Evolutionary conservation across 2,888 invertebrate species (phyloP), one percentile per base, ranked within the genome.

Genomic region (Zhuqinia jingwanae): DNA sequence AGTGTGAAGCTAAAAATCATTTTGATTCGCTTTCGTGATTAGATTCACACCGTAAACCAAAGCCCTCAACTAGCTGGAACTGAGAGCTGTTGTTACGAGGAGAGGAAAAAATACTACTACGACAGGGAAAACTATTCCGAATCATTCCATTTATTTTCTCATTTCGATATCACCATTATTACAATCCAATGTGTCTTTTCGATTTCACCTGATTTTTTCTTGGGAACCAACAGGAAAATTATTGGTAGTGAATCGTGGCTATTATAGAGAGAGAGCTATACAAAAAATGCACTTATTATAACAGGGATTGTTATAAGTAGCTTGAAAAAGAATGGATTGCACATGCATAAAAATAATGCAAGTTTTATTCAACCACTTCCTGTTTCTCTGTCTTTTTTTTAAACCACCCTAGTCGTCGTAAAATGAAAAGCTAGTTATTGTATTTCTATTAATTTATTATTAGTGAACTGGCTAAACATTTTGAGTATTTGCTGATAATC

Each of bases 31-130:
- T 70, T 27, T 30, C 30, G 36, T 79, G 65, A 77, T 77, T 77
- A 77, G 77, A 36, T 77, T 77, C 77, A 58, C 77, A 77, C 77
- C 42, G 77, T 60, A 58, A 77, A 58, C 77, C 77, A 60, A 36
- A 36, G 8, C 5, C 36, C 60, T 11, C 1, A 73, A n/a, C 11
- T 17, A 6, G 13, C 1, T 11, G 13, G 15, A 73, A 17, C 50
- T 50, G 47, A 73, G 25, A 30, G 17, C 36, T 17, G 11, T 47
- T 47, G 20, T 20, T 45, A 47, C n/a, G n/a, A n/a, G 47, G 20
- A 45, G 47, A 22, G 70, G 22, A n/a, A n/a, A n/a, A 70, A 70
- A 70, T 70, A n/a, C n/a, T n/a, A n/a, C n/a, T n/a, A n/a, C n/a
- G n/a, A n/a, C 47, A 47, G 22, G 45, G 36, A n/a, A 56, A 30